Evolutionary conservation across 2,888 invertebrate genomes (phyloP), one percentile per base, ranked within the genome.

Genomic region (Nemotelus nigrinus): DNA sequence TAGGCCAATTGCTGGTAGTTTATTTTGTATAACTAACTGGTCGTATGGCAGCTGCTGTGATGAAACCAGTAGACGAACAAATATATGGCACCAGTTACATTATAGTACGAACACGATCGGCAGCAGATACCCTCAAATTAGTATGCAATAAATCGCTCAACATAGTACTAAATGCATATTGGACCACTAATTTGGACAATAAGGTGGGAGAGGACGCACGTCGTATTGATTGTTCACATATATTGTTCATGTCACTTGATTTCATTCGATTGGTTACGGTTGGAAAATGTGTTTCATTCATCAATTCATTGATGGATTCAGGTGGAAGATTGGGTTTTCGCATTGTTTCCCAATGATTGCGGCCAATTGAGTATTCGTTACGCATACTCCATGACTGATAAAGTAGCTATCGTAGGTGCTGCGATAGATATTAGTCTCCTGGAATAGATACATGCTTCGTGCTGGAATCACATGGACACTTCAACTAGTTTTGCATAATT

Each of bases 341-440:
- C 65, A 65, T 45, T 47, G n/a, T 10, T 47, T 65, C 47, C 41
- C 65, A 25, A 25, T 25, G 25, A 65, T 65, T 47, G 65, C n/a
- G 65, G 45, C 47, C 65, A 65, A 45, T 65, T 65, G 44, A 65
- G 5, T 65, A 65, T 65, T 65, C 3, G 41, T 65, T 8, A 4
- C 7, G 45, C 65, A 47, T 65, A 5, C 47, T 7, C 44, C 7
- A 44, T 45, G 45, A 65, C 3, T n/a, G 47, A 3, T 45, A 45
- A 6, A 7, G 8, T 4, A n/a, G 65, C 5, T 65, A 47, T 65
- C 63, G 39, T 43, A 57, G 25, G 1, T 57, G 57, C 25, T 57
- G 5, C 7, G 3, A 57, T 4, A 39, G 65, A 65, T 45, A 44
- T 47, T 65, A 25, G 25, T 25, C 25, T 25, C 25, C 25, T 25